Evolutionary conservation across 2,888 invertebrate species (phyloP).

Genomic region (Pteria penguin): DNA sequence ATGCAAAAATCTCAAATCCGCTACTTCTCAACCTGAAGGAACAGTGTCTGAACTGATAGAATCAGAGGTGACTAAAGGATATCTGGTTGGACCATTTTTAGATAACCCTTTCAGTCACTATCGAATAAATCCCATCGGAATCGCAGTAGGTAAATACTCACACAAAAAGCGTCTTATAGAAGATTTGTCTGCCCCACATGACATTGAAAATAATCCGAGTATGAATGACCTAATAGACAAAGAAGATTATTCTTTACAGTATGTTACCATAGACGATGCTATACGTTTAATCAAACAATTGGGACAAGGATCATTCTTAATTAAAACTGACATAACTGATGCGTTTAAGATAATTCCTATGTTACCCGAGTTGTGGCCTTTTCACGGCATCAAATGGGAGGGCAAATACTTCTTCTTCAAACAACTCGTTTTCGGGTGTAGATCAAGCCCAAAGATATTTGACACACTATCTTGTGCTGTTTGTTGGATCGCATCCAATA

Average conservation of each 20-base stretch:
- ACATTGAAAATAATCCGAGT: constrained; percentile 17
- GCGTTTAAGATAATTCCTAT: neutral
- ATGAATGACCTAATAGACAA: neutral
- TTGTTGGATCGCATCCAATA: neutral
- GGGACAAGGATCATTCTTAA: neutral
- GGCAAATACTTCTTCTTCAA: neutral
- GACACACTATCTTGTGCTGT: neutral
- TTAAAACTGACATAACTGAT: neutral
- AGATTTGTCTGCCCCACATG: constrained; percentile 51
- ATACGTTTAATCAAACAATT: neutral
- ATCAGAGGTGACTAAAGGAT: constrained; percentile 44
- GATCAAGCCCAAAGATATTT: neutral
- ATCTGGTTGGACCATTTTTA: constrained; percentile 43
- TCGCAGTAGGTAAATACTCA: constrained; percentile 45
- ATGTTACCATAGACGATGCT: neutral
- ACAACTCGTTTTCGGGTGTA: neutral
- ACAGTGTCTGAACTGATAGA: constrained; percentile 30
- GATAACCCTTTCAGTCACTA: constrained; percentile 32
- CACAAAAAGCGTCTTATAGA: constrained; percentile 47
- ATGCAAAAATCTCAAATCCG: constrained; percentile 46
- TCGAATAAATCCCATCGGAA: constrained; percentile 44
- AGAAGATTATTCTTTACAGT: neutral
- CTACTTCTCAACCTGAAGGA: constrained; percentile 23
- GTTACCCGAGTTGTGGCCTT: too few relatives aligned
- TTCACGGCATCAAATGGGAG: neutral